These are phyloP conservation scores for Gymnoscopelus microlampas DNA, from an alignment of 2,797 vertebrate genomes.

Conservation along the genomic window DNA sequence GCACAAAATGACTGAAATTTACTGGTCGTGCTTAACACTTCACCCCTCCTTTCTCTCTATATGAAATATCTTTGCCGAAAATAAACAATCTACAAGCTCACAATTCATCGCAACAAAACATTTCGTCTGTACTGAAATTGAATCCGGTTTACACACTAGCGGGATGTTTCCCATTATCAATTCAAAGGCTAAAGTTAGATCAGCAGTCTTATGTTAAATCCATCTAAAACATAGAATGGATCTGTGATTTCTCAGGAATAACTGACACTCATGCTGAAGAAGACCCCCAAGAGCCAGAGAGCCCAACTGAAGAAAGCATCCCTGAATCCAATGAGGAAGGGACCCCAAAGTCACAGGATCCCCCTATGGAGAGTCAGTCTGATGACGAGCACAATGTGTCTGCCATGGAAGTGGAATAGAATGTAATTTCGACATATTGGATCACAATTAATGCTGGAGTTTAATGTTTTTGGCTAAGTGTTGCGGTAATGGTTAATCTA, in stretches of 20 bases:
- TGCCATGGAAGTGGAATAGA: conserved; percentile 89
- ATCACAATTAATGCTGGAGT: conserved; percentile 26
- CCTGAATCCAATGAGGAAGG: conserved; percentile 58
- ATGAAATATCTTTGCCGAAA: too few species aligned
- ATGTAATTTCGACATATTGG: conserved; percentile 32
- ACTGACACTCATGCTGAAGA: conserved; percentile 45
- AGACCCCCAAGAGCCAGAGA: conserved; percentile 51
- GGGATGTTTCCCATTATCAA: neutral
- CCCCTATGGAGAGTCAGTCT: conserved; percentile 65
- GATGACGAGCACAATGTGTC: conserved; percentile 85
- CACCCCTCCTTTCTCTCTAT: too few species aligned
- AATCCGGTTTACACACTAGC: conserved; percentile 10
- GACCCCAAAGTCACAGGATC: conserved; percentile 61
- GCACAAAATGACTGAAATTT: too few species aligned
- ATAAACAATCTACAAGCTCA: too few species aligned
- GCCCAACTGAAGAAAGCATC: conserved; percentile 47
- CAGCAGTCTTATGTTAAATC: conserved; percentile 4
- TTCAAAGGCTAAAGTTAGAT: neutral
- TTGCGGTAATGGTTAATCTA: conserved; percentile 25
- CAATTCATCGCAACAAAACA: neutral
- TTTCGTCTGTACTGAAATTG: neutral
- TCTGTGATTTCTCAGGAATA: conserved; percentile 54
- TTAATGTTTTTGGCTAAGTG: conserved; percentile 33
- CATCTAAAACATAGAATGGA: conserved; percentile 14
- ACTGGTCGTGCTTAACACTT: too few species aligned